These are phyloP conservation scores for Apamea anceps DNA, from an alignment of 2,888 invertebrate species.

Conservation along the genomic window DNA sequence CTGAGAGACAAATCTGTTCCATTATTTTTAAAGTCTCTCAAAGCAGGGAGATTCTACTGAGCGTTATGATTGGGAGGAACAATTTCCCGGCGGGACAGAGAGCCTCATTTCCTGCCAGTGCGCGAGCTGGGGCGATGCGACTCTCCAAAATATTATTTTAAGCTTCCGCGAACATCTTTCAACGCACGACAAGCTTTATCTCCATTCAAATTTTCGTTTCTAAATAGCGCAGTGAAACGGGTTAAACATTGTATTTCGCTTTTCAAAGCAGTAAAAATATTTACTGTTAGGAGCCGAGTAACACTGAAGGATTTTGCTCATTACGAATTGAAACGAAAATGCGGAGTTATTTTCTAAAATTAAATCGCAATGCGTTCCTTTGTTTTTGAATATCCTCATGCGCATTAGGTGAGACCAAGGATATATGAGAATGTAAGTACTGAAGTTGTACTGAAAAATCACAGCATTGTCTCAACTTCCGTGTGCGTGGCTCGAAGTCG, in stretches of 20 bases:
- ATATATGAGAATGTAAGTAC: constrained; percentile 55
- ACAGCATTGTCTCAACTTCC: constrained; percentile 78
- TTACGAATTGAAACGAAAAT: constrained; percentile 55
- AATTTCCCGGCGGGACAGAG: constrained; percentile 88
- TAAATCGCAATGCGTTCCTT: constrained; percentile 33
- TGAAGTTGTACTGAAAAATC: constrained; percentile 71
- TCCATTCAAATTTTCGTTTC: constrained; percentile 67
- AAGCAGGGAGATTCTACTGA: constrained; percentile 84
- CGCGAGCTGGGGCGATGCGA: constrained; percentile 78
- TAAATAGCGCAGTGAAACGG: constrained; percentile 61
- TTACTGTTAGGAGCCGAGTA: constrained; percentile 44
- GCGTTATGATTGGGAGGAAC: constrained; percentile 88
- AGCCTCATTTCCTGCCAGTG: constrained; percentile 88
- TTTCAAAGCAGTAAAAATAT: constrained; percentile 52
- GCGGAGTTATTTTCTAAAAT: constrained; percentile 39
- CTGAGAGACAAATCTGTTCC: constrained; percentile 83
- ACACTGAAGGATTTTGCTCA: constrained; percentile 49
- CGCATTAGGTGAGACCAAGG: constrained; percentile 52
- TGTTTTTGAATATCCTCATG: constrained; percentile 40
- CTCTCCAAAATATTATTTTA: constrained; percentile 88
- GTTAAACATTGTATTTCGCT: constrained; percentile 61
- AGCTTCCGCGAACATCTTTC: constrained; percentile 86
- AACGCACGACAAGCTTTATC: constrained; percentile 81
- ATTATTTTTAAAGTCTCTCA: constrained; percentile 85
- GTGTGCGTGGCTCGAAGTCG: constrained; percentile 76